phyloP scores from a whole-genome alignment of 92 coral and sea anemone species.

The Paragorgia papillata region DNA sequence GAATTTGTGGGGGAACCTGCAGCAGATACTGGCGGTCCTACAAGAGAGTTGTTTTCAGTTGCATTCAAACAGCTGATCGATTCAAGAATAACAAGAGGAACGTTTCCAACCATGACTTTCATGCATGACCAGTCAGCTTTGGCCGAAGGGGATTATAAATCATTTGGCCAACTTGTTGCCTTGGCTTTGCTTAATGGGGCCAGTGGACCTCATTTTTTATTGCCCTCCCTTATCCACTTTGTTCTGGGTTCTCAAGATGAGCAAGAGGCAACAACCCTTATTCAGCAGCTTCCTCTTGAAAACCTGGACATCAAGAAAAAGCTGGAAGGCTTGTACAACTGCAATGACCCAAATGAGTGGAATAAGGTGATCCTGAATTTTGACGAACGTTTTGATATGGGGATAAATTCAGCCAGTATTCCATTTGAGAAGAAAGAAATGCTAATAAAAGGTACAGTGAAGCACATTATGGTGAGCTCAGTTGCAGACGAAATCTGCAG shows the following conservation, averaged over 20 bases:
- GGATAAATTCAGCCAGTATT: slow-evolving; percentile 46
- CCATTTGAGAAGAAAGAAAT: slow-evolving; percentile 40
- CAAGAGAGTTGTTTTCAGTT: slow-evolving; percentile 36
- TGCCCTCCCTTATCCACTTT: slow-evolving; percentile 50
- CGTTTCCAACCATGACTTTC: slow-evolving; percentile 56
- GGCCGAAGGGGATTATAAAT: slow-evolving; percentile 45
- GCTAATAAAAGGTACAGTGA: slow-evolving; percentile 26
- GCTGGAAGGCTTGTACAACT: slow-evolving; percentile 18
- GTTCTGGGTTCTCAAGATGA: slow-evolving; percentile 34
- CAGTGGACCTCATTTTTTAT: slow-evolving; percentile 57
- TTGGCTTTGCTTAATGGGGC: slow-evolving; percentile 59
- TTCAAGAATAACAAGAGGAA: slow-evolving; percentile 47
- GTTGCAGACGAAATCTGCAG: slow-evolving; percentile 48
- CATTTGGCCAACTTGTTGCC: slow-evolving; percentile 60
- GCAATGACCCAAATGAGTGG: slow-evolving; percentile 38
- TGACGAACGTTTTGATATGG: slow-evolving; percentile 62
- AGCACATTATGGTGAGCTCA: slow-evolving; percentile 44
- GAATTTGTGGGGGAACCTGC: slow-evolving; percentile 49
- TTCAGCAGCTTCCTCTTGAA: slow-evolving; percentile 39
- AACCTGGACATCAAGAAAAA: slow-evolving; percentile 36
- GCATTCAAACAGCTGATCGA: slow-evolving; percentile 21
- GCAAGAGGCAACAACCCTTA: not conserved
- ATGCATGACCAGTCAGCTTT: slow-evolving; percentile 60
- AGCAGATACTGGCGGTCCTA: slow-evolving; percentile 43
- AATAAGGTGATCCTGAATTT: slow-evolving; percentile 33